Conservation (phyloP, 2,797 vertebrate genomes). For the Loris lydekkerianus region DNA sequence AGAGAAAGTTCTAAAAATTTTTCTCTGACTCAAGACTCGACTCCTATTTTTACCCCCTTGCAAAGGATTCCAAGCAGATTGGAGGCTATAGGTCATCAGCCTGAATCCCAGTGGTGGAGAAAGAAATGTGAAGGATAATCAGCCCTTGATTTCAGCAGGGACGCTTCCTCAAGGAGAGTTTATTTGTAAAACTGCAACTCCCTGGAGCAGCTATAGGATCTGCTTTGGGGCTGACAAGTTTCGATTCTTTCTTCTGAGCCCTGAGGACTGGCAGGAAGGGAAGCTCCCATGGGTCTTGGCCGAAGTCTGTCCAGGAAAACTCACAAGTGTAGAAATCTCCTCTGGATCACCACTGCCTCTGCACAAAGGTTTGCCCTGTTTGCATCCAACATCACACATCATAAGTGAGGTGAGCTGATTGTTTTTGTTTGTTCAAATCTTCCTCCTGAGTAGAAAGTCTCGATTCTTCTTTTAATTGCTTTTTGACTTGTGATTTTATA, state of each 20-base stretch:
- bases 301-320: not conserved
- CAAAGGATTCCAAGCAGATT: slow-evolving; percentile 5
- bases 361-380: not conserved
- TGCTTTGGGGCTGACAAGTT: not conserved
- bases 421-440: not conserved
- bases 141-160: not conserved
- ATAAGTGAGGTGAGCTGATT: slow-evolving; percentile 47
- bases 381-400: not conserved
- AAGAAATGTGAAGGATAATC: not conserved
- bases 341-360: not conserved
- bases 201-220: not conserved
- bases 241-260: not conserved
- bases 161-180: not conserved
- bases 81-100: not conserved
- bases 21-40: not conserved
- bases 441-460: not conserved
- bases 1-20: slow-evolving; percentile 60
- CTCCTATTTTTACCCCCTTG: not conserved
- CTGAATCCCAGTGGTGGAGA: slow-evolving; percentile 22
- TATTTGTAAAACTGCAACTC: not conserved
- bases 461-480: not conserved
- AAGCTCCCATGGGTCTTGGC: not conserved
- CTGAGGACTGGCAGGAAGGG: not conserved
- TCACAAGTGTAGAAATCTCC: not conserved
- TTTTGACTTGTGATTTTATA: slow-evolving; percentile 10